Evolutionary conservation across 2,888 invertebrate genomes (phyloP).

Genomic region (Heliconius ethilla): DNA sequence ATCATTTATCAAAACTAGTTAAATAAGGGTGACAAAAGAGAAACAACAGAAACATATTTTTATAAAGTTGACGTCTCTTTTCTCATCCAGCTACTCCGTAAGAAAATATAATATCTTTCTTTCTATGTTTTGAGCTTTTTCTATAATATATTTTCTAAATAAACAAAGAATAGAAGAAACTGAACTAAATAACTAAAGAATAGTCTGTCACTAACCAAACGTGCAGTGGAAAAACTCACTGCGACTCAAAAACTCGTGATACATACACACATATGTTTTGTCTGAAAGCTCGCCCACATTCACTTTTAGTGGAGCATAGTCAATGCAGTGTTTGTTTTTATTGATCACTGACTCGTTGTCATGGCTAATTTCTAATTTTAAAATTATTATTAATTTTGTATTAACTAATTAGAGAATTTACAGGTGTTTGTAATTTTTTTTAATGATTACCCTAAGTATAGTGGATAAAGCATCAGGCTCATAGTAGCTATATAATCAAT

Average conservation of each 20-base stretch:
- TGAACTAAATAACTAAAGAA: constrained; percentile 5
- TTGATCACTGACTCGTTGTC: constrained; percentile 25
- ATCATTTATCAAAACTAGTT: too few relatives aligned
- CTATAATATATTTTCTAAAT: not conserved
- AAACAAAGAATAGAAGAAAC: not conserved
- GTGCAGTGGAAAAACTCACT: constrained; percentile 36
- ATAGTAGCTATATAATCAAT: too few relatives aligned
- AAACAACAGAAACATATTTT: too few relatives aligned
- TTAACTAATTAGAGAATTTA: not conserved
- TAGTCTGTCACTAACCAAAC: constrained; percentile 31
- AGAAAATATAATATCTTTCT: not conserved
- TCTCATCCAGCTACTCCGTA: not conserved
- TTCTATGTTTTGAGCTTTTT: not conserved
- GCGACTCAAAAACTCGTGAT: constrained; percentile 50
- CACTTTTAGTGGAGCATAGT: constrained; percentile 34
- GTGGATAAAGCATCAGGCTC: not conserved
- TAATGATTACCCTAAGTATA: not conserved
- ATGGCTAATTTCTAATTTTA: constrained; percentile 21
- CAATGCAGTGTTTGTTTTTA: constrained; percentile 30
- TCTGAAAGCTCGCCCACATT: constrained; percentile 55
- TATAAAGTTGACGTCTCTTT: too few relatives aligned
- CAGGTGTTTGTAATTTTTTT: not conserved
- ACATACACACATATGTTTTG: constrained; percentile 62
- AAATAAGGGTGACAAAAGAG: too few relatives aligned
- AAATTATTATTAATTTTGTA: not conserved